Evolutionary conservation across 2,113 vertebrate genomes (phyloP).

Genomic region (Oreochromis niloticus): DNA sequence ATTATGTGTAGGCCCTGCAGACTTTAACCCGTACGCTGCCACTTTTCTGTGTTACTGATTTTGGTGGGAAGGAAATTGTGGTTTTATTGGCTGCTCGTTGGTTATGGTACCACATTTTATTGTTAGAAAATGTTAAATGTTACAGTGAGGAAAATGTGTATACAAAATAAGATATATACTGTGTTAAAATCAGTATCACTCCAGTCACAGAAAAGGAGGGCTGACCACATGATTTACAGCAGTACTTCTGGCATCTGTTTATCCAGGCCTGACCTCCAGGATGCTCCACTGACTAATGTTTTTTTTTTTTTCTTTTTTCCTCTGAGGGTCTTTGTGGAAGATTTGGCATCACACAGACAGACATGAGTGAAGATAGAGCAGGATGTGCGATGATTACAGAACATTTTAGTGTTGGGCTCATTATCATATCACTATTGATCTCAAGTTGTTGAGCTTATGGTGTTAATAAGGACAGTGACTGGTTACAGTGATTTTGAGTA

Average conservation of each 20-base stretch:
- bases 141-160: not conserved
- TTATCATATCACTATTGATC: not conserved
- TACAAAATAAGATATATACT: not conserved
- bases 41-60: not conserved
- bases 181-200: not conserved
- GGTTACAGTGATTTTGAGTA: not conserved
- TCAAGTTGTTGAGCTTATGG: not conserved
- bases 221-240: not conserved
- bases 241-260: not conserved
- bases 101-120: not conserved
- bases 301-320: accelerated
- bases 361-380: not conserved
- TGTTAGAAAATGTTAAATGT: not conserved
- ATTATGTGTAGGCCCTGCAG: not conserved
- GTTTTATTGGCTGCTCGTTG: not conserved
- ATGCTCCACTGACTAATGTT: not conserved
- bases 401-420: not conserved
- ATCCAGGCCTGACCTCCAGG: not conserved
- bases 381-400: not conserved
- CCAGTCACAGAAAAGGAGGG: not conserved
- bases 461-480: not conserved
- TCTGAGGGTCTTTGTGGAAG: not conserved
- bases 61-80: not conserved
- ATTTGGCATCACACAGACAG: not conserved
- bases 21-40: not conserved